phyloP scores from a whole-genome alignment of 2,888 invertebrate species.

The Tachina fera region DNA sequence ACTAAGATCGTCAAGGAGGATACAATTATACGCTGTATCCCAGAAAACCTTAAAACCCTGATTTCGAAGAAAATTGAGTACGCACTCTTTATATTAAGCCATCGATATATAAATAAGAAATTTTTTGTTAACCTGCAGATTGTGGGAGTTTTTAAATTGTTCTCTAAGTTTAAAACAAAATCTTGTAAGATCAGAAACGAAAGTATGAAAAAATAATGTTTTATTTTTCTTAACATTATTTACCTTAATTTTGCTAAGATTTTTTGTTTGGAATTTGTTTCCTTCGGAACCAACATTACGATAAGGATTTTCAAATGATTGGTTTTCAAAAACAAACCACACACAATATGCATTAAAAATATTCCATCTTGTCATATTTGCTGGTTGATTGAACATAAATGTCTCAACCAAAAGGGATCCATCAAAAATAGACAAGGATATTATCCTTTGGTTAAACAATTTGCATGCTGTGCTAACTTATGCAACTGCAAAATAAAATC shows the following conservation, averaged over 20 bases:
- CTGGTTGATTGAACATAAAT: conserved; percentile 70
- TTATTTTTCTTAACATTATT: too few relatives aligned
- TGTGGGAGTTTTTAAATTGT: too few relatives aligned
- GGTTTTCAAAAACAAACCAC: conserved; percentile 38
- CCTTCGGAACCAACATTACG: background rate
- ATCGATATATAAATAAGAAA: too few relatives aligned
- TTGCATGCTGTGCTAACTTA: conserved; percentile 71
- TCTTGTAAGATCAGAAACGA: too few relatives aligned
- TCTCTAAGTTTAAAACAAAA: too few relatives aligned
- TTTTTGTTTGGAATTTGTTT: background rate
- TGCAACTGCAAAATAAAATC: conserved; percentile 61
- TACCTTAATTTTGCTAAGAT: background rate
- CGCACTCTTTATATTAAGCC: too few relatives aligned
- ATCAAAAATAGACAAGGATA: conserved; percentile 69
- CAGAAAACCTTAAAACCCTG: too few relatives aligned
- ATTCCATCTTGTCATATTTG: conserved; percentile 65
- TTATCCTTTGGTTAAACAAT: conserved; percentile 70
- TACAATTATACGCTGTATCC: too few relatives aligned
- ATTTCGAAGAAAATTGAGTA: too few relatives aligned
- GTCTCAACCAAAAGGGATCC: conserved; percentile 70
- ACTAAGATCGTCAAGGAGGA: too few relatives aligned
- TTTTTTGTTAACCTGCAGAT: too few relatives aligned
- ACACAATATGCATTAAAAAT: conserved; percentile 23
- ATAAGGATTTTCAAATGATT: conserved; percentile 30
- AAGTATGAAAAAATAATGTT: too few relatives aligned